These are phyloP conservation scores for Alloscopus bannaensis DNA, from an alignment of 2,888 invertebrate genomes.

Conservation along the genomic window DNA sequence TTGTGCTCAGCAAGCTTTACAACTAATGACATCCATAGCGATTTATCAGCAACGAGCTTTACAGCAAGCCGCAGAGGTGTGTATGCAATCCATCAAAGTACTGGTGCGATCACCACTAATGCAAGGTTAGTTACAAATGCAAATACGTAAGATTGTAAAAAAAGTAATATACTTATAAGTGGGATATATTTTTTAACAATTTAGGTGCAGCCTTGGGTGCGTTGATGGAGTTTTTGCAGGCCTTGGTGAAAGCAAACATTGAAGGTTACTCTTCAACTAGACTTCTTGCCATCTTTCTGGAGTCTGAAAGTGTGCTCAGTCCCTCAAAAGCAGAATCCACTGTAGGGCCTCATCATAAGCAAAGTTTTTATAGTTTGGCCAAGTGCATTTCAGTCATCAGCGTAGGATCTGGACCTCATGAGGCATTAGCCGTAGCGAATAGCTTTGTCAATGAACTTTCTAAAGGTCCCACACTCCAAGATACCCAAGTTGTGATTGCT, in stretches of 20 bases:
- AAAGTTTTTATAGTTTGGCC: slow-evolving; percentile 95
- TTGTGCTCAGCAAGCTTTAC: slow-evolving; percentile 93
- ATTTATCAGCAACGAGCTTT: slow-evolving; percentile 86
- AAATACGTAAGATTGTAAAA: background rate
- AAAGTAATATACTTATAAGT: slow-evolving; percentile 25
- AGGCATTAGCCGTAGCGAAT: slow-evolving; percentile 80
- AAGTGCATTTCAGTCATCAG: slow-evolving; percentile 97
- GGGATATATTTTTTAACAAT: slow-evolving; percentile 11
- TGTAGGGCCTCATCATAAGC: slow-evolving; percentile 80
- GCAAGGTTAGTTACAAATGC: slow-evolving; percentile 82
- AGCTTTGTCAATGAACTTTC: slow-evolving; percentile 82
- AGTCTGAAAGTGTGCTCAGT: slow-evolving; percentile 81
- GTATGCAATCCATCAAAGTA: slow-evolving; percentile 89
- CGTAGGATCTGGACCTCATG: slow-evolving; percentile 82
- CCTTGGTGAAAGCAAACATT: slow-evolving; percentile 89
- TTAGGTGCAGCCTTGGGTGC: slow-evolving; percentile 92
- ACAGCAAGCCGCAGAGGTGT: slow-evolving; percentile 82
- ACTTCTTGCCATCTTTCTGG: slow-evolving; percentile 85
- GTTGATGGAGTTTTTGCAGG: slow-evolving; percentile 93
- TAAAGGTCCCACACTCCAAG: slow-evolving; percentile 83
- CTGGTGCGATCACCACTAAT: slow-evolving; percentile 93
- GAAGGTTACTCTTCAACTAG: slow-evolving; percentile 88
- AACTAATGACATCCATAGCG: slow-evolving; percentile 88
- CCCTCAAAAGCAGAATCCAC: slow-evolving; percentile 67
- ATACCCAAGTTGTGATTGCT: slow-evolving; percentile 93